Conservation (phyloP, 2,888 invertebrate species). For the Chaetoderma sp. region DNA sequence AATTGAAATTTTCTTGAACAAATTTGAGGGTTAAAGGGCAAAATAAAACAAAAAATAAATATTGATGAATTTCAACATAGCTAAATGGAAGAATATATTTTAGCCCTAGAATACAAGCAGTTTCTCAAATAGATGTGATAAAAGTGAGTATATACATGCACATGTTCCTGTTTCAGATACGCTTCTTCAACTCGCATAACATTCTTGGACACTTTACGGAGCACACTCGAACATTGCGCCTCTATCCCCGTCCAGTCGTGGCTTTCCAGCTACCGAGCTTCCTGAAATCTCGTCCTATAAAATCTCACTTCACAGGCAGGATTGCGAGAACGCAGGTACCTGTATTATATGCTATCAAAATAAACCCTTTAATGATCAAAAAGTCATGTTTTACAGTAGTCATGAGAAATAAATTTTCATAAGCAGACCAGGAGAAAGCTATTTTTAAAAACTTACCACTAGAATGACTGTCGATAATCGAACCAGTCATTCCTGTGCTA, state of each 20-base stretch:
- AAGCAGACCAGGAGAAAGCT: no score
- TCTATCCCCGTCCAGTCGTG: conserved; percentile 98
- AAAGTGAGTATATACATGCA: no score
- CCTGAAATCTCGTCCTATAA: conserved; percentile 89
- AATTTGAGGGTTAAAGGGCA: no score
- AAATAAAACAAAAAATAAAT: no score
- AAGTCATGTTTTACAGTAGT: background rate
- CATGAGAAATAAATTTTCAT: background rate
- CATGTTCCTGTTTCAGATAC: conserved; percentile 80
- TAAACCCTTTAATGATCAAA: background rate
- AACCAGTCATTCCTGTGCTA: no score
- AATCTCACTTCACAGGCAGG: conserved; percentile 88
- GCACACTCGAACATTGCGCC: conserved; percentile 93
- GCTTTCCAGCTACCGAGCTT: conserved; percentile 99
- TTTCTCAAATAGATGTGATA: no score
- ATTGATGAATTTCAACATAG: background rate
- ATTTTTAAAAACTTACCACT: no score
- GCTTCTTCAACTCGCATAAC: conserved; percentile 98
- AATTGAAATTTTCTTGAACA: no score
- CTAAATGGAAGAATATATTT: no score
- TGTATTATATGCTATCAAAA: conserved; percentile 2
- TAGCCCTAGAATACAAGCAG: no score
- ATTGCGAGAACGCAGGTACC: conserved; percentile 91
- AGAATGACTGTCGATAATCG: no score
- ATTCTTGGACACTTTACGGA: conserved; percentile 97